These are phyloP conservation scores for Rhagologus leucostigma DNA, from an alignment of 2,113 vertebrate genomes.

Conservation along the genomic window DNA sequence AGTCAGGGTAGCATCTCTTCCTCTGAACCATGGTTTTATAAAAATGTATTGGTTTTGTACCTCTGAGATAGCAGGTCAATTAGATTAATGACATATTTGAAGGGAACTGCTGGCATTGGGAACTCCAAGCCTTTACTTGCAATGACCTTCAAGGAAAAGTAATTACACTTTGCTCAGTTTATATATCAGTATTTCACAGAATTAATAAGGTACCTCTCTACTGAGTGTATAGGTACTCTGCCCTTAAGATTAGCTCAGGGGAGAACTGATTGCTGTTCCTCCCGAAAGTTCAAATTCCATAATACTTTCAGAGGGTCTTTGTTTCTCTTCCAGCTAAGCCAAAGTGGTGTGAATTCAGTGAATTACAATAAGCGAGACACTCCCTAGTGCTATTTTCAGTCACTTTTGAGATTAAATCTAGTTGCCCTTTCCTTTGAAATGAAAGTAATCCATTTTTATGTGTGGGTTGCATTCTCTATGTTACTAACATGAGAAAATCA, in stretches of 20 bases:
- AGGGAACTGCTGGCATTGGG: not conserved
- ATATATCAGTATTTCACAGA: not conserved
- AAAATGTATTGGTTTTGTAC: not conserved
- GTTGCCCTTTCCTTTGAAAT: slow-evolving; percentile 5
- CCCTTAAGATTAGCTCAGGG: not conserved
- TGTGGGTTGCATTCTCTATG: not conserved
- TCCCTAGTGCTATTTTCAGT: slow-evolving; percentile 1
- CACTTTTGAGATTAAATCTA: slow-evolving; percentile 1
- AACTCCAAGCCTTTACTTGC: not conserved
- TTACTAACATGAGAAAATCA: not conserved
- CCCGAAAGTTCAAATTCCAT: slow-evolving; percentile 1
- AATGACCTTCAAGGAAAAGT: not conserved
- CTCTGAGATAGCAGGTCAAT: not conserved
- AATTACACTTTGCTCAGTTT: not conserved
- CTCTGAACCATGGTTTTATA: not conserved
- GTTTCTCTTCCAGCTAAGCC: not conserved
- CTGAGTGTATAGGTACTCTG: not conserved
- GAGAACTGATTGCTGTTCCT: not conserved
- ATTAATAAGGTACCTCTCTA: not conserved
- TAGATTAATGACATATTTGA: not conserved
- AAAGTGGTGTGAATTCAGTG: not conserved
- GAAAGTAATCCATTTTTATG: slow-evolving; percentile 12
- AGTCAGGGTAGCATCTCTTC: not conserved
- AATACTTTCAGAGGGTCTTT: not conserved
- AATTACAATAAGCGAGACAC: not conserved